A percentile compares a stretch with the other conserved stretches of the same genome.
These are phyloP conservation scores for Apocheima hispidaria DNA, from an alignment of 2,888 invertebrate species.

Conservation along the genomic window DNA sequence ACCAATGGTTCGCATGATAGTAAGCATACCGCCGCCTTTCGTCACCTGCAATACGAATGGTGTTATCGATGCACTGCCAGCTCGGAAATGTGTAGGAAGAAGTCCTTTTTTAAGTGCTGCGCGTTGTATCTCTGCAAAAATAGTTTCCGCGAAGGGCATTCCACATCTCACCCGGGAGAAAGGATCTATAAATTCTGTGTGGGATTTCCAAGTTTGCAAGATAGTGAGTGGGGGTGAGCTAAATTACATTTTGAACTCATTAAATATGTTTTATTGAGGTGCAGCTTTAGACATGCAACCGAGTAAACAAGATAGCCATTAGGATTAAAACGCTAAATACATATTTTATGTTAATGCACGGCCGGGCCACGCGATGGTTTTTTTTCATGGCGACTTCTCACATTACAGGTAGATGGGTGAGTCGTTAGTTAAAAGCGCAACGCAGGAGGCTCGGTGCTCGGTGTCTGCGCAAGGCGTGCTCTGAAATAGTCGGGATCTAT, in stretches of 20 bases:
- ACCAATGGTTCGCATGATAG: no score
- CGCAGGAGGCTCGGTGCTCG: constrained; percentile 65
- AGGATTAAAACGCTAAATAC: constrained; percentile 37
- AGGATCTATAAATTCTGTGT: no score
- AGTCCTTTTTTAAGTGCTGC: no score
- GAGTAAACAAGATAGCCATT: constrained; percentile 39
- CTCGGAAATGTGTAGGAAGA: no score
- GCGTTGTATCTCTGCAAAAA: no score
- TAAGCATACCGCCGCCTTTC: no score
- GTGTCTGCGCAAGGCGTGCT: constrained; percentile 68
- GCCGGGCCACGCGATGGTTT: constrained; percentile 41
- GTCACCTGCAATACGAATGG: no score
- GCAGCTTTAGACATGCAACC: constrained; percentile 32
- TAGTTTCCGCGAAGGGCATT: no score
- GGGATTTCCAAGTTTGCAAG: no score
- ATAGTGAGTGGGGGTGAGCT: no score
- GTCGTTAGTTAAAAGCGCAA: constrained; percentile 62
- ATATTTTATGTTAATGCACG: constrained; percentile 45
- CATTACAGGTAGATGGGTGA: constrained; percentile 67
- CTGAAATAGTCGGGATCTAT: constrained; percentile 85
- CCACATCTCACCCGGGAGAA: no score
- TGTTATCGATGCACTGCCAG: no score
- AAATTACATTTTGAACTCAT: constrained; percentile 7
- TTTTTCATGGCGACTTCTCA: constrained; percentile 60
- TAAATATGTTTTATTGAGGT: constrained; percentile 26